These are phyloP conservation scores for Cydia splendana DNA, from an alignment of 1,140 invertebrate genomes.

Conservation along the genomic window DNA sequence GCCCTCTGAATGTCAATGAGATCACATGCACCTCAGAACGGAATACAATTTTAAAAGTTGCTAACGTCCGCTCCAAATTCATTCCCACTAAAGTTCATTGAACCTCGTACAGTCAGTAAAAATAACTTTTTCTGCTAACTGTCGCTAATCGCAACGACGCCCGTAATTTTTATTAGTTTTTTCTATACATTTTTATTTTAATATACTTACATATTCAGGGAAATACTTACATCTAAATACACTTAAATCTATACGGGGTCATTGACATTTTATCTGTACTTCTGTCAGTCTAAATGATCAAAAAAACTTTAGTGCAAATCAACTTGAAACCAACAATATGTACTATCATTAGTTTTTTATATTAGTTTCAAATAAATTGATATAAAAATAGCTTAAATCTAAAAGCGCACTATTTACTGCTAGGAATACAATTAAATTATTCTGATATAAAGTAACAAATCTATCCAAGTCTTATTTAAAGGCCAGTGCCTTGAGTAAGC, in stretches of 20 bases:
- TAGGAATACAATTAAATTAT: conserved; percentile 64
- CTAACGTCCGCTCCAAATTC: not conserved
- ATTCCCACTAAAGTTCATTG: not conserved
- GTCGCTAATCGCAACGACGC: not conserved
- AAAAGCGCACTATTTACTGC: conserved; percentile 50
- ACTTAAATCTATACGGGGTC: conserved; percentile 4
- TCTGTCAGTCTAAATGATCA: conserved; percentile 32
- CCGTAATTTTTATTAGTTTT: conserved; percentile 15
- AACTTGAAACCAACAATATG: not conserved
- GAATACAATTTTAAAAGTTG: conserved; percentile 52
- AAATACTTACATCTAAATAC: conserved; percentile 1
- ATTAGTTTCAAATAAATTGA: conserved; percentile 66
- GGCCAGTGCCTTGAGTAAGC: conserved; percentile 67
- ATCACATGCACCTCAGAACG: conserved; percentile 42
- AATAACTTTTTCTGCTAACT: not conserved
- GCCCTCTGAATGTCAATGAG: conserved; percentile 41
- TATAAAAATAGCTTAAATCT: conserved; percentile 68
- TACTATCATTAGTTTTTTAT: conserved; percentile 44
- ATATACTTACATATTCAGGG: conserved; percentile 7
- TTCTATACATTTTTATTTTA: conserved; percentile 5
- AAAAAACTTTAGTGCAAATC: conserved; percentile 37
- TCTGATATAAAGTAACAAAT: conserved; percentile 65
- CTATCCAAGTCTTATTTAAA: conserved; percentile 71
- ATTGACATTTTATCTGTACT: not conserved
- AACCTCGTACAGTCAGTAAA: not conserved